Evolutionary conservation across 2,888 invertebrate species (phyloP).

Genomic region (Cheilosia soror): DNA sequence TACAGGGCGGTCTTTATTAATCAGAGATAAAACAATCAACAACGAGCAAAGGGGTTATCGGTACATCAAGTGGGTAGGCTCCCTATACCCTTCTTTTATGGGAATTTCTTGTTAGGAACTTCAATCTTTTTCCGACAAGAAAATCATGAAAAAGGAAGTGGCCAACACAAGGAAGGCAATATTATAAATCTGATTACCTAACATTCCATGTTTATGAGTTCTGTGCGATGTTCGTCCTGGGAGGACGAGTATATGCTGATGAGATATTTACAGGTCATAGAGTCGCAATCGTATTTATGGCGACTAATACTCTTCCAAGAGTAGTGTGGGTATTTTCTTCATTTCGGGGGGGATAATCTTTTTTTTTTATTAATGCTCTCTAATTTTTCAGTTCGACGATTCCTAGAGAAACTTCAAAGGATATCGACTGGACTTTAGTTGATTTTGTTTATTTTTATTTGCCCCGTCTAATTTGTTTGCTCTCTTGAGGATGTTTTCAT

Average conservation of each 20-base stretch:
- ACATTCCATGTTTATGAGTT: conserved; percentile 23
- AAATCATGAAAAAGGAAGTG: neutral
- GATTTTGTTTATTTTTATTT: conserved; percentile 44
- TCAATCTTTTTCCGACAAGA: conserved; percentile 1
- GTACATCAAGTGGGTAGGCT: conserved; percentile 4
- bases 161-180: conserved; percentile 39
- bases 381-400: neutral
- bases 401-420: conserved; percentile 31
- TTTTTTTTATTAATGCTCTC: neutral
- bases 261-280: conserved; percentile 60
- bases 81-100: neutral
- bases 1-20: conserved; percentile 22
- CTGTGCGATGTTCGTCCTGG: conserved; percentile 1
- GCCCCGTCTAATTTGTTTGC: conserved; percentile 18
- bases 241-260: conserved; percentile 13
- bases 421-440: conserved; percentile 37
- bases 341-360: neutral
- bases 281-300: conserved; percentile 57
- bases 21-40: conserved; percentile 48
- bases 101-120: conserved; percentile 16
- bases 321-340: neutral
- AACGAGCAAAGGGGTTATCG: conserved; percentile 26
- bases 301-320: neutral
- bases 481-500: conserved; percentile 3
- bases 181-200: conserved; percentile 53